These are phyloP conservation scores for Drosophila fuyamai DNA, from an alignment of 1,140 invertebrate species.

Conservation along the genomic window DNA sequence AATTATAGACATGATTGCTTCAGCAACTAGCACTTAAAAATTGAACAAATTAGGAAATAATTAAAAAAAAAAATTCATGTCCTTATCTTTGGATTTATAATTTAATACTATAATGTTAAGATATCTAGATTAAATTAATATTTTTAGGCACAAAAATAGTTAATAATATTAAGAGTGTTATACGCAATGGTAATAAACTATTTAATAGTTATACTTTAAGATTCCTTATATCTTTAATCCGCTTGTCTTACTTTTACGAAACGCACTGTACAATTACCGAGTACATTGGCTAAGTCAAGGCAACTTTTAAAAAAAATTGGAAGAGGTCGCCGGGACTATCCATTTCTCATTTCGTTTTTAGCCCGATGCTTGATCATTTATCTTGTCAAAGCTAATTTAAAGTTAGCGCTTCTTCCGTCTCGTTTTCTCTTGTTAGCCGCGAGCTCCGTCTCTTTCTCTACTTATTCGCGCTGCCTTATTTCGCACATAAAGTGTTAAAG, in stretches of 20 bases:
- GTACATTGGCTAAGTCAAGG: slow-evolving; percentile 18
- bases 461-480: slow-evolving; percentile 55
- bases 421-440: background rate
- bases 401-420: slow-evolving; percentile 46
- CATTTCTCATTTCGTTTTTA: slow-evolving; percentile 57
- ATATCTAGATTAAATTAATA: too few relatives aligned
- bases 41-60: background rate
- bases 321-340: slow-evolving; percentile 38
- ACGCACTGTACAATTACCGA: slow-evolving; percentile 37
- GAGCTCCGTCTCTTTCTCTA: slow-evolving; percentile 1
- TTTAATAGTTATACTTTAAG: background rate
- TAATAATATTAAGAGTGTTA: too few relatives aligned
- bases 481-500: slow-evolving; percentile 77
- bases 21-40: too few relatives aligned
- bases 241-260: background rate
- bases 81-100: too few relatives aligned
- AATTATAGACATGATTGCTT: background rate
- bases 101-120: too few relatives aligned
- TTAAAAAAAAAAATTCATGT: too few relatives aligned
- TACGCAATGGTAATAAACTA: too few relatives aligned
- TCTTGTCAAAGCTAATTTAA: slow-evolving; percentile 80
- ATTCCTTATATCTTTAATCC: background rate
- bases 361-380: slow-evolving; percentile 63
- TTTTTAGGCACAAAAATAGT: too few relatives aligned
- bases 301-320: slow-evolving; percentile 1